These are phyloP conservation scores for Plusia festucae DNA, from an alignment of 2,888 invertebrate species.

Conservation along the genomic window DNA sequence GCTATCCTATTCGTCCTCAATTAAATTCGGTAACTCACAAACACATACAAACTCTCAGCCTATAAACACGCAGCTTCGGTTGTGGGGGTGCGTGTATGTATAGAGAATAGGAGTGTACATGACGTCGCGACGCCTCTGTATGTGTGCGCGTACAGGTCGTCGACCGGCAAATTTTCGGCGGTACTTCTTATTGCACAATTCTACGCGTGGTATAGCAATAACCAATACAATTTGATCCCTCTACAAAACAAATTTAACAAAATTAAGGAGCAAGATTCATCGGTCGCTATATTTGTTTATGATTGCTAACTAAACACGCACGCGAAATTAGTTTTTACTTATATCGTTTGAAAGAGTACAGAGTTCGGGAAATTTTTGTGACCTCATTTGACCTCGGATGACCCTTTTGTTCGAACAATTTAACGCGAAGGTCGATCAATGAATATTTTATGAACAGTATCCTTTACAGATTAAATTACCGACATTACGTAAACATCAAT, in stretches of 20 bases:
- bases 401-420: slow-evolving; percentile 18
- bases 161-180: slow-evolving; percentile 74
- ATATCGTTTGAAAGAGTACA: slow-evolving; percentile 14
- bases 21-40: slow-evolving; percentile 56
- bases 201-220: slow-evolving; percentile 41
- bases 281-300: slow-evolving; percentile 40
- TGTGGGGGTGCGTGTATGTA: slow-evolving; percentile 63
- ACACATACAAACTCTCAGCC: slow-evolving; percentile 51
- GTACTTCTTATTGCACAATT: slow-evolving; percentile 72
- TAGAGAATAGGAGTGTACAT: slow-evolving; percentile 61
- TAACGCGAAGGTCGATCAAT: slow-evolving; percentile 7
- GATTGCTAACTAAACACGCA: slow-evolving; percentile 39
- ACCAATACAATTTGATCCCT: slow-evolving; percentile 36
- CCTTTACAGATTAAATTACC: slow-evolving; percentile 9
- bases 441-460: neutral
- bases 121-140: slow-evolving; percentile 60
- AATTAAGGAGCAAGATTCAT: slow-evolving; percentile 12
- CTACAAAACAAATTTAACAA: neutral
- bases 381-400: slow-evolving; percentile 42
- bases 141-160: slow-evolving; percentile 67
- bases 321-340: slow-evolving; percentile 28
- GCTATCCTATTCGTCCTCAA: slow-evolving; percentile 67
- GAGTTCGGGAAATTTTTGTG: slow-evolving; percentile 13
- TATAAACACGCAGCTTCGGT: slow-evolving; percentile 37
- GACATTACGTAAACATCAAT: slow-evolving; percentile 22